Percentiles rank a stretch among this genome's conserved stretches.
phyloP scores from a whole-genome alignment of 2,797 vertebrate genomes.

The Furcifer pardalis region DNA sequence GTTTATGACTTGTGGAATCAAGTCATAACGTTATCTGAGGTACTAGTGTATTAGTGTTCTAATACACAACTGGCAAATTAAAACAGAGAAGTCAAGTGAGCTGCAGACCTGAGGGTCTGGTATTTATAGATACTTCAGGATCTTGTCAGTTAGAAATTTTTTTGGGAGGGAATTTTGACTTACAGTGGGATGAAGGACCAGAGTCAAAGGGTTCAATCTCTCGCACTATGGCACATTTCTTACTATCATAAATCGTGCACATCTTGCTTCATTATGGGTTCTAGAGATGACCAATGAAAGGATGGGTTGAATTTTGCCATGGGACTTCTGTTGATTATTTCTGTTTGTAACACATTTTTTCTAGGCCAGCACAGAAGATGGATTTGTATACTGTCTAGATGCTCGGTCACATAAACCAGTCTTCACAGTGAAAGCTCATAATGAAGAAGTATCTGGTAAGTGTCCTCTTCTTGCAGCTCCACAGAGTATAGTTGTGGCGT shows the following conservation, averaged over 20 bases:
- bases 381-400: slow-evolving; percentile 95
- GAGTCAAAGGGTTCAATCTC: background rate
- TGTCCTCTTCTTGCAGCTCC: background rate
- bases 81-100: background rate
- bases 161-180: background rate
- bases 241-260: background rate
- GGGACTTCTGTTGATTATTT: background rate
- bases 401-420: slow-evolving; percentile 93
- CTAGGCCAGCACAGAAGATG: slow-evolving; percentile 96
- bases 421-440: slow-evolving; percentile 92
- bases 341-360: slow-evolving; percentile 44
- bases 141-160: background rate
- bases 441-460: slow-evolving; percentile 93
- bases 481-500: background rate
- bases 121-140: background rate
- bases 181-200: background rate
- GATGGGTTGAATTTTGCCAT: background rate
- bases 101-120: background rate
- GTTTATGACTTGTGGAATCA: no score
- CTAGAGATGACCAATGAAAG: no score
- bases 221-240: no score
- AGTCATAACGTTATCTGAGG: no score
- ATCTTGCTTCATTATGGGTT: background rate
- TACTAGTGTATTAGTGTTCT: background rate
- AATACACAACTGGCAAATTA: background rate